phyloP scores from a whole-genome alignment of 2,113 vertebrate species.

The Actenoides hombroni region DNA sequence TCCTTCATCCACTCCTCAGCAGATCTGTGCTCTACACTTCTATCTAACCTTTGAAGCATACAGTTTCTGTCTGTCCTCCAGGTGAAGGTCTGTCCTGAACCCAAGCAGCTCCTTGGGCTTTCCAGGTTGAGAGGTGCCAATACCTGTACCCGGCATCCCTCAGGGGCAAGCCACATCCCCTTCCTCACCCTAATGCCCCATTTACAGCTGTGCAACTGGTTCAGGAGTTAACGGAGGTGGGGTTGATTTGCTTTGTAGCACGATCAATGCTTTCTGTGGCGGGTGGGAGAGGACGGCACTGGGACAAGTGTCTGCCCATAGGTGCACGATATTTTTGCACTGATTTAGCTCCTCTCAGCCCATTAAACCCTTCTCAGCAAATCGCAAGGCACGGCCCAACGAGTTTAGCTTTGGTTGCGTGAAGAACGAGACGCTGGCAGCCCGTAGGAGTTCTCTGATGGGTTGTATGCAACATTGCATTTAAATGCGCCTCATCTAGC shows the following conservation, averaged over 20 bases:
- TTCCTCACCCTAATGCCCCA: neutral
- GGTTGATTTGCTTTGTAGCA: neutral
- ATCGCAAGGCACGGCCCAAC: neutral
- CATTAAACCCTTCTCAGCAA: neutral
- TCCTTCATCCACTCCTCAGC: too few species aligned
- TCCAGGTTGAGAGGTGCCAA: neutral
- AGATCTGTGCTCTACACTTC: too few species aligned
- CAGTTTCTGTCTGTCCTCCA: neutral
- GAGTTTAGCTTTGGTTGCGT: neutral
- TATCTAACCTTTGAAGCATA: neutral
- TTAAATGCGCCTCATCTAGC: neutral
- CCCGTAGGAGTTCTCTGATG: neutral
- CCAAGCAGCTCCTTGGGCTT: neutral
- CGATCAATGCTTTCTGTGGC: neutral
- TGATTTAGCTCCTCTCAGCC: neutral
- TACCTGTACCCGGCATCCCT: neutral
- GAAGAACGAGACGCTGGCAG: neutral
- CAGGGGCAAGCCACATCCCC: neutral
- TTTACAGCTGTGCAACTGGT: rapidly evolving
- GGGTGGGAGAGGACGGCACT: neutral
- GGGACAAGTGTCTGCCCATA: neutral
- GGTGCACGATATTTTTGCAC: neutral
- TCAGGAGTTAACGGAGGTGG: neutral
- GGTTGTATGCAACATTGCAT: neutral
- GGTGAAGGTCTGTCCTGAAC: neutral